Evolutionary conservation across 2,888 invertebrate genomes (phyloP).

Genomic region (Lasioglossum oenotherae): DNA sequence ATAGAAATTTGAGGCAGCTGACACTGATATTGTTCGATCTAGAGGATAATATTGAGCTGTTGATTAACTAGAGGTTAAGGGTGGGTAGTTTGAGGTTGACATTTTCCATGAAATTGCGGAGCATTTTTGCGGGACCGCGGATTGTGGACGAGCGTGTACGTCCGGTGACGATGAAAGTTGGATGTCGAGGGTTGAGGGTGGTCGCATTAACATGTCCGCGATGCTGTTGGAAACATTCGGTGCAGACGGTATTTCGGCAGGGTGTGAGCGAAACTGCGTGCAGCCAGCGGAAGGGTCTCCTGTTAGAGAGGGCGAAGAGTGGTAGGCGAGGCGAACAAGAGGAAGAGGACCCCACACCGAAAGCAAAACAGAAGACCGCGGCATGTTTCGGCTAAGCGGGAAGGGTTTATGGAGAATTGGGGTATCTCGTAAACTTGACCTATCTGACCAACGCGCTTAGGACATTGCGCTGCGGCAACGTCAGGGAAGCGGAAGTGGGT

Average conservation of each 20-base stretch:
- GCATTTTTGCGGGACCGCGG: background rate
- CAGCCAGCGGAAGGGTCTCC: conserved; percentile 75
- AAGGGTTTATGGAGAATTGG: conserved; percentile 81
- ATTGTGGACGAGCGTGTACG: background rate
- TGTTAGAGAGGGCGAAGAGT: conserved; percentile 59
- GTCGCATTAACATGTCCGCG: conserved; percentile 31
- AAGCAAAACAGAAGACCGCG: conserved; percentile 77
- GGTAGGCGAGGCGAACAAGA: conserved; percentile 51
- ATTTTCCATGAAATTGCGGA: background rate
- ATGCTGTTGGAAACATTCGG: conserved; percentile 69
- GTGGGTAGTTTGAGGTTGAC: background rate
- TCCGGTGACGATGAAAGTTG: background rate
- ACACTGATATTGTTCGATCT: too few relatives aligned
- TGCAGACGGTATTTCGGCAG: conserved; percentile 57
- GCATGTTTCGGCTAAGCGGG: conserved; percentile 79
- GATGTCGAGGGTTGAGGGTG: background rate
- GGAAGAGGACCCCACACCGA: conserved; percentile 63
- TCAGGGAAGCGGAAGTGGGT: conserved; percentile 73
- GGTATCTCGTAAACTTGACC: conserved; percentile 81
- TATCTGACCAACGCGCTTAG: conserved; percentile 74
- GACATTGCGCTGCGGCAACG: conserved; percentile 60
- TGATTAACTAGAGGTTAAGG: background rate
- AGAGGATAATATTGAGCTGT: background rate
- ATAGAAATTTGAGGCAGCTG: too few relatives aligned
- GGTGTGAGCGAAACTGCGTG: conserved; percentile 73